Percentiles rank a stretch among this genome's conserved stretches.
phyloP scores from a whole-genome alignment of 2,888 invertebrate genomes.

The Tromatobia lineatoria region DNA sequence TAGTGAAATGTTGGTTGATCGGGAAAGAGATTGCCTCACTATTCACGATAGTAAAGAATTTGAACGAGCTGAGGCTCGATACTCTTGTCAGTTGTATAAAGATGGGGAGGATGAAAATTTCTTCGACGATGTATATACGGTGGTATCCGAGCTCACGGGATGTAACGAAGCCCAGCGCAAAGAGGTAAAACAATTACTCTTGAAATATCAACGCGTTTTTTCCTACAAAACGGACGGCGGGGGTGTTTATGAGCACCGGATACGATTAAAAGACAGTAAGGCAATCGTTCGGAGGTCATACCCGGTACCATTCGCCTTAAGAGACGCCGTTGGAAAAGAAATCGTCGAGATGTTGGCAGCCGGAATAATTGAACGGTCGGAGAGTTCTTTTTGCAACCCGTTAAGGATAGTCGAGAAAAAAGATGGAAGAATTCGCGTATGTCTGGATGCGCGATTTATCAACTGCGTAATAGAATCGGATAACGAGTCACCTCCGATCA shows the following conservation, averaged over 20 bases:
- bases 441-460: conserved; percentile 77
- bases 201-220: background rate
- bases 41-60: too few relatives aligned
- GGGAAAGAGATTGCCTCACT: too few relatives aligned
- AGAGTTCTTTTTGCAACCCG: background rate
- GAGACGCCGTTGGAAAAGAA: background rate
- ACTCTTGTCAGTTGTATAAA: too few relatives aligned
- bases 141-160: too few relatives aligned
- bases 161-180: background rate
- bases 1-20: too few relatives aligned
- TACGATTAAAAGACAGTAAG: background rate
- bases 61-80: too few relatives aligned
- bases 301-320: background rate
- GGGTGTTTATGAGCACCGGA: background rate
- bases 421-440: conserved; percentile 71
- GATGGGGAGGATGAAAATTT: too few relatives aligned
- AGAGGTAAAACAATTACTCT: background rate
- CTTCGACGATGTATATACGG: too few relatives aligned
- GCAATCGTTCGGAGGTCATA: background rate
- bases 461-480: conserved; percentile 73
- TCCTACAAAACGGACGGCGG: background rate
- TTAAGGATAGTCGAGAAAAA: conserved; percentile 74
- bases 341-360: background rate
- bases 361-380: background rate
- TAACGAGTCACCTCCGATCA: too few relatives aligned